These are phyloP conservation scores for Catamblyrhynchus diadema DNA, from an alignment of 2,797 vertebrate species.

Conservation along the genomic window DNA sequence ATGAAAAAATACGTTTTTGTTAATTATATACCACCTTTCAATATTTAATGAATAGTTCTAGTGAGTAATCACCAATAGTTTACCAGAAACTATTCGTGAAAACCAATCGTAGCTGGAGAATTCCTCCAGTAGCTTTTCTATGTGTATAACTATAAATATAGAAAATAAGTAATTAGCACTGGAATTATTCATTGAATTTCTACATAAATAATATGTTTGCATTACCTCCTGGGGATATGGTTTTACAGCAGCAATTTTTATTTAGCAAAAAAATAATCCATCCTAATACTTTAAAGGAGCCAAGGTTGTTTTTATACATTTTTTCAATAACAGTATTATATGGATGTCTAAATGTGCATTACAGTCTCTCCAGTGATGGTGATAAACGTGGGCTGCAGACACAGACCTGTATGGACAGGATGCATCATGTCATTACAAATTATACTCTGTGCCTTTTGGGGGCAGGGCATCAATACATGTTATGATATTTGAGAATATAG, in stretches of 20 bases:
- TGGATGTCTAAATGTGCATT: neutral
- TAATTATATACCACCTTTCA: constrained; percentile 42
- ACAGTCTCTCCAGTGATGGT: neutral
- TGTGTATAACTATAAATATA: neutral
- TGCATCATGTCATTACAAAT: neutral
- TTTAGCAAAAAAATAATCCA: neutral
- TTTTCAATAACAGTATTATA: neutral
- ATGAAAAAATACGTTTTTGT: neutral
- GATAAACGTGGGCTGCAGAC: neutral
- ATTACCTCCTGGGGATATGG: neutral
- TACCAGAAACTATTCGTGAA: too few species aligned
- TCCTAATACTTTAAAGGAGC: neutral
- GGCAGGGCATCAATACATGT: neutral
- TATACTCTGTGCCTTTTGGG: neutral
- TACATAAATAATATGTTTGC: constrained; percentile 18
- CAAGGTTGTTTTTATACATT: neutral
- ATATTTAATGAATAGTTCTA: constrained; percentile 42
- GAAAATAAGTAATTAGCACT: constrained; percentile 27
- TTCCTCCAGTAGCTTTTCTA: neutral
- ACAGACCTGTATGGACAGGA: neutral
- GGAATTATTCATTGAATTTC: constrained; percentile 3
- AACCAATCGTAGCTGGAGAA: neutral
- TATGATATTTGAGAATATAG: neutral
- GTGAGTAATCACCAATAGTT: neutral
- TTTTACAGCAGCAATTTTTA: constrained; percentile 5